Percentiles rank a stretch among this genome's conserved stretches.
phyloP scores from a whole-genome alignment of 2,113 vertebrate genomes.

The Probosciger aterrimus region DNA sequence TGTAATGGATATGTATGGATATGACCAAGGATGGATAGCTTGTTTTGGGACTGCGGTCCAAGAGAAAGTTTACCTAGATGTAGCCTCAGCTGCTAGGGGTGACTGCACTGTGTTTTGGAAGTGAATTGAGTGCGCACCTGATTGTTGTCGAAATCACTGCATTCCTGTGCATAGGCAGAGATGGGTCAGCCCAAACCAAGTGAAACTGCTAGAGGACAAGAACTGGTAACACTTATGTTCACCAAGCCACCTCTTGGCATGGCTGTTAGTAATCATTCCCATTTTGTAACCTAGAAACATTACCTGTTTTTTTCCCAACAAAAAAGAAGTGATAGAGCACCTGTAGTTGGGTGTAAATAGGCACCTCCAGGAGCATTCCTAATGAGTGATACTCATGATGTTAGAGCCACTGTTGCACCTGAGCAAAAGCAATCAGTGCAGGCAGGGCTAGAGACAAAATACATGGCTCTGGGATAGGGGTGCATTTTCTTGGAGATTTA shows the following conservation, averaged over 20 bases:
- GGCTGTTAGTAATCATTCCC: not conserved
- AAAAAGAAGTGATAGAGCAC: not conserved
- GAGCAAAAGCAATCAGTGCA: not conserved
- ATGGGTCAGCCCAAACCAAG: not conserved
- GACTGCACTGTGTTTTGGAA: accelerated
- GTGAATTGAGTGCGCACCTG: accelerated
- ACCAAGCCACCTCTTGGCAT: not conserved
- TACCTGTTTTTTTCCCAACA: not conserved
- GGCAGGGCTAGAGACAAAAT: not conserved
- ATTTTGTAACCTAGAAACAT: not conserved
- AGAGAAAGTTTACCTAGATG: not conserved
- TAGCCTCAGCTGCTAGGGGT: not conserved
- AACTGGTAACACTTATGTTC: not conserved
- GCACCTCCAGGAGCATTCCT: not conserved
- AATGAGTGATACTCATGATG: not conserved
- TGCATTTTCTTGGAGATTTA: not conserved
- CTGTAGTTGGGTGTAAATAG: not conserved
- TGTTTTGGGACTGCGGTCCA: not conserved
- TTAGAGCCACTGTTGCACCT: not conserved
- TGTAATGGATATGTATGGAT: too few relatives aligned
- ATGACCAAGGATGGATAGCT: accelerated
- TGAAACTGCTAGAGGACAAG: not conserved
- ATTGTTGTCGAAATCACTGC: not conserved
- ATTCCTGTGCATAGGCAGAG: not conserved
- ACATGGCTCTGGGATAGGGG: not conserved